These are phyloP conservation scores for Alosa alosa DNA, from an alignment of 2,113 vertebrate genomes.

Conservation along the genomic window DNA sequence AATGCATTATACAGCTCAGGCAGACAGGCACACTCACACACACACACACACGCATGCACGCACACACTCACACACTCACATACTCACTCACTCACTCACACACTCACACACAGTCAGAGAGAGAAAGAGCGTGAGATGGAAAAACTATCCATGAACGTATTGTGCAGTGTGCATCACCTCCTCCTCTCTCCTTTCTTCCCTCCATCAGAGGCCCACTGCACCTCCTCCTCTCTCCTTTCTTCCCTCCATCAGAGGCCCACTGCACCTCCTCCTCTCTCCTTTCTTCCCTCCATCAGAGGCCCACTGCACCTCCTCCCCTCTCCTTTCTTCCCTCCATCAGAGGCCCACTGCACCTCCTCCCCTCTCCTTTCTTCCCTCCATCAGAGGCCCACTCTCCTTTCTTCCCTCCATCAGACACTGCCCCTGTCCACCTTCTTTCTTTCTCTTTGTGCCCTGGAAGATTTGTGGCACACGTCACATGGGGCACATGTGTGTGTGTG, in stretches of 20 bases:
- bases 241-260: neutral
- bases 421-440: neutral
- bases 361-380: no score
- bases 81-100: conserved; percentile 18
- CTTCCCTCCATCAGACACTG: no score
- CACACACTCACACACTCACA: neutral
- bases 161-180: neutral
- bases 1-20: conserved; percentile 20
- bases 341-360: no score
- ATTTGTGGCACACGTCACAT: neutral
- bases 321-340: neutral
- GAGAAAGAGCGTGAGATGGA: neutral
- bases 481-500: conserved; percentile 7
- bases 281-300: no score
- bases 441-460: neutral
- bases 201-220: no score
- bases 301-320: neutral
- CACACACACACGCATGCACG: conserved; percentile 18
- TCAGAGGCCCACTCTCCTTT: no score
- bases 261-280: neutral
- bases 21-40: neutral
- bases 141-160: neutral
- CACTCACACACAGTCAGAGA: neutral
- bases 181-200: no score
- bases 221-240: no score